phyloP scores from a whole-genome alignment of 2,888 invertebrate species.

The Pseudanteris insignis region DNA sequence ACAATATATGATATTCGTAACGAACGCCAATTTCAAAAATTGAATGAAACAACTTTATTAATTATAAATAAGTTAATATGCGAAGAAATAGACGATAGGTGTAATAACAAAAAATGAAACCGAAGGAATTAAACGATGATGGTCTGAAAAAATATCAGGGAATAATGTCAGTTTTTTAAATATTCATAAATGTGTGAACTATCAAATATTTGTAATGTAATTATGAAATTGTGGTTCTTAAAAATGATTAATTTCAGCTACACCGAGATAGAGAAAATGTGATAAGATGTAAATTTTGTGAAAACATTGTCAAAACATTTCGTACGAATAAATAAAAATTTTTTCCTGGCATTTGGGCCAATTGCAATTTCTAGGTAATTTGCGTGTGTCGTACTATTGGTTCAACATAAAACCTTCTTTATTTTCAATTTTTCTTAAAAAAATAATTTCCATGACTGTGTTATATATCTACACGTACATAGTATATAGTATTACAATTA shows the following conservation, averaged over 20 bases:
- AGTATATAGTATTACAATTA: constrained; percentile 45
- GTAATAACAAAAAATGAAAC: constrained; percentile 30
- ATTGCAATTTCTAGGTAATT: constrained; percentile 19
- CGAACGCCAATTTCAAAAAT: too few relatives aligned
- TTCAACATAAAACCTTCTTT: constrained; percentile 34
- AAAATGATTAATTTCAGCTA: too few relatives aligned
- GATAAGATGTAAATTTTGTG: constrained; percentile 38
- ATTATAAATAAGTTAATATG: too few relatives aligned
- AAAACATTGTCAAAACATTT: constrained; percentile 26
- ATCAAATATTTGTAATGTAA: too few relatives aligned
- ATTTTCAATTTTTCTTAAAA: constrained; percentile 41
- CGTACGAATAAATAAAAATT: constrained; percentile 38
- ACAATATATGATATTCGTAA: too few relatives aligned
- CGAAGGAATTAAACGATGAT: too few relatives aligned
- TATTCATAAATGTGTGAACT: too few relatives aligned
- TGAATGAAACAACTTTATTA: too few relatives aligned
- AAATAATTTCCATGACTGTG: constrained; percentile 44
- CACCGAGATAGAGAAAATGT: constrained; percentile 45
- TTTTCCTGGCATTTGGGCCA: constrained; percentile 30
- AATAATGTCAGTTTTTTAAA: too few relatives aligned
- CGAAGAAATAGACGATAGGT: too few relatives aligned
- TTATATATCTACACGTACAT: constrained; percentile 40
- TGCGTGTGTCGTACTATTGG: constrained; percentile 18
- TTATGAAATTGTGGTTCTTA: too few relatives aligned
- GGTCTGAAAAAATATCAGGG: too few relatives aligned